Conservation (phyloP, 2,888 invertebrate species). For the Drosophila multiciliata region DNA sequence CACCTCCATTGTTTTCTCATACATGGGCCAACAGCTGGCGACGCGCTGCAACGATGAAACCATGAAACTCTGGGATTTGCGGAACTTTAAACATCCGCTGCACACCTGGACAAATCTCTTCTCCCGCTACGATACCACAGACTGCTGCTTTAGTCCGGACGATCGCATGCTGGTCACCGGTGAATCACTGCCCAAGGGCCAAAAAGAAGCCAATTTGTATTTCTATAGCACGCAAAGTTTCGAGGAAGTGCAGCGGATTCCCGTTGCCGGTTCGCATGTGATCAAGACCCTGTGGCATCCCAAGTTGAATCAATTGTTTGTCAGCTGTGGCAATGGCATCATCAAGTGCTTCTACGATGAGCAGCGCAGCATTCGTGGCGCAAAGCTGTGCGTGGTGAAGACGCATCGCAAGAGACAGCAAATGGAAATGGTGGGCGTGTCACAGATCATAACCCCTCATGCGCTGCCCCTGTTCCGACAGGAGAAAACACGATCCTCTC, state of each 20-base stretch:
- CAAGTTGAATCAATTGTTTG: conserved; percentile 97
- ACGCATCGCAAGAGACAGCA: conserved; percentile 91
- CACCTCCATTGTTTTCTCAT: conserved; percentile 94
- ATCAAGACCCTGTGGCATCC: conserved; percentile 98
- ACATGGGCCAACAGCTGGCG: conserved; percentile 90
- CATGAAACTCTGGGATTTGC: conserved; percentile 97
- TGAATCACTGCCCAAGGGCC: conserved; percentile 90
- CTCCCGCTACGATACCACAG: conserved; percentile 93
- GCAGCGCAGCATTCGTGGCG: conserved; percentile 94
- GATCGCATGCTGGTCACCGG: conserved; percentile 95
- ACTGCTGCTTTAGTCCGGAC: conserved; percentile 93
- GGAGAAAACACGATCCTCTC: conserved; percentile 94
- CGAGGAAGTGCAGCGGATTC: conserved; percentile 89
- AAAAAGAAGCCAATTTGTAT: conserved; percentile 89
- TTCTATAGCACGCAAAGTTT: conserved; percentile 93
- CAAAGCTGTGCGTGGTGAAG: conserved; percentile 94
- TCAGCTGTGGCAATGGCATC: conserved; percentile 95
- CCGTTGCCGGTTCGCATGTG: conserved; percentile 92
- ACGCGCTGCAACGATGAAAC: conserved; percentile 96
- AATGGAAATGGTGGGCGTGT: conserved; percentile 94
- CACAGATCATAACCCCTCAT: conserved; percentile 98
- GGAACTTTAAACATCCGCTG: conserved; percentile 92
- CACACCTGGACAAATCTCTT: conserved; percentile 89
- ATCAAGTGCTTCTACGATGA: conserved; percentile 97
- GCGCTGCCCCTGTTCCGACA: conserved; percentile 97